These are phyloP conservation scores for Scolopax rusticola DNA, from an alignment of 2,797 vertebrate genomes.

Conservation along the genomic window DNA sequence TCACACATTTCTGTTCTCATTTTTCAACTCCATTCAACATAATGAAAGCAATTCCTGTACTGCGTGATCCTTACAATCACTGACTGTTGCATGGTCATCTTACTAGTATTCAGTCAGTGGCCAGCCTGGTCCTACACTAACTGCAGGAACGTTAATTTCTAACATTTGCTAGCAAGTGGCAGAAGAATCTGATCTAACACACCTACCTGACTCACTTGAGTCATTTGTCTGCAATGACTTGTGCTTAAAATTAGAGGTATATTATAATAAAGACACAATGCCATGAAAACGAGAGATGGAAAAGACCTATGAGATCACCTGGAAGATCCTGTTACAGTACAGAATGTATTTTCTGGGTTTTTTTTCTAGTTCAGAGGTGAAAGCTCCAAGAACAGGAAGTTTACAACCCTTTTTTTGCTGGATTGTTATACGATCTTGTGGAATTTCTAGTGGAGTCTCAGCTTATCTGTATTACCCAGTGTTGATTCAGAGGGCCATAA, in stretches of 20 bases:
- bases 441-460: slow-evolving; percentile 22
- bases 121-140: not conserved
- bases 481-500: slow-evolving; percentile 23
- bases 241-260: not conserved
- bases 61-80: not conserved
- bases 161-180: not conserved
- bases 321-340: not conserved
- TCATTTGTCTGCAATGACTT: not conserved
- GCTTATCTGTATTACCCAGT: not conserved
- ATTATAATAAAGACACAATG: not conserved
- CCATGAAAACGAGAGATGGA: not conserved
- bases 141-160: slow-evolving; percentile 9
- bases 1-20: not conserved
- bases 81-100: not conserved
- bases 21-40: not conserved
- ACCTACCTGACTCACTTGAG: not conserved
- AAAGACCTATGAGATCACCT: slow-evolving; percentile 1
- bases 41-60: not conserved
- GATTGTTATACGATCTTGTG: not conserved
- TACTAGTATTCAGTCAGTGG: not conserved
- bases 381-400: not conserved
- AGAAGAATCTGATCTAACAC: not conserved
- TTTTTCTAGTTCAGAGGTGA: slow-evolving; percentile 3
- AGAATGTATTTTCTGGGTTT: not conserved
- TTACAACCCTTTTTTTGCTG: not conserved